A percentile compares a stretch with the other conserved stretches of the same genome.
These are phyloP conservation scores for Desmophyllum pertusum DNA, from an alignment of 92 coral and sea anemone species.

Conservation along the genomic window DNA sequence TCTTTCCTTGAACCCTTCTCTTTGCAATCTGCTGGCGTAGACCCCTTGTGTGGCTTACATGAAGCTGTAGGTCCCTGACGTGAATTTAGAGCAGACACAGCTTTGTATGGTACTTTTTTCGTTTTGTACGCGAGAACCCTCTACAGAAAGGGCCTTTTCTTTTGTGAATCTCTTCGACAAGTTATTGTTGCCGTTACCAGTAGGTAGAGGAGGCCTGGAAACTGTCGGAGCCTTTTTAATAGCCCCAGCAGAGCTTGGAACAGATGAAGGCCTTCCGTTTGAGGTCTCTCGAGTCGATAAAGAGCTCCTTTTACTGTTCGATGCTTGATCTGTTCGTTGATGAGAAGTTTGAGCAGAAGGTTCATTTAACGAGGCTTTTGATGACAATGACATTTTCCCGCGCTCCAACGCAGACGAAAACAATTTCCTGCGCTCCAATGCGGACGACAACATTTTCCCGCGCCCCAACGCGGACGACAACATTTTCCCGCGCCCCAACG, in stretches of 20 bases:
- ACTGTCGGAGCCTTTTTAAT: background rate
- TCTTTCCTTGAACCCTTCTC: background rate
- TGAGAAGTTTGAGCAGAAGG: background rate
- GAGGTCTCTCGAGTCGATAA: background rate
- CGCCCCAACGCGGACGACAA: too few relatives aligned
- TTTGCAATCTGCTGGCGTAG: background rate
- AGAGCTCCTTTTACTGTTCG: background rate
- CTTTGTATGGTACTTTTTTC: slow-evolving; percentile 10
- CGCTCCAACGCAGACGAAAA: too few relatives aligned
- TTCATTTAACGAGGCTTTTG: background rate
- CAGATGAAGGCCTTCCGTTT: background rate
- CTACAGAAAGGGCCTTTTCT: slow-evolving; percentile 6
- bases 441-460: too few relatives aligned
- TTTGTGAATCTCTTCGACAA: background rate
- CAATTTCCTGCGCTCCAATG: too few relatives aligned
- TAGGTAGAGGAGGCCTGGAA: slow-evolving; percentile 7
- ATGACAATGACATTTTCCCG: too few relatives aligned
- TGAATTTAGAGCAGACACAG: background rate
- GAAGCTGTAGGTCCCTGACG: background rate
- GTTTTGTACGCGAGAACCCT: background rate
- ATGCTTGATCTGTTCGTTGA: background rate
- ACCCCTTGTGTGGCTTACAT: background rate
- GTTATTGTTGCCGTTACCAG: background rate
- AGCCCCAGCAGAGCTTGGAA: background rate
- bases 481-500: too few relatives aligned